These are phyloP conservation scores for Girardinichthys multiradiatus DNA, from an alignment of 2,113 vertebrate genomes.

Conservation along the genomic window DNA sequence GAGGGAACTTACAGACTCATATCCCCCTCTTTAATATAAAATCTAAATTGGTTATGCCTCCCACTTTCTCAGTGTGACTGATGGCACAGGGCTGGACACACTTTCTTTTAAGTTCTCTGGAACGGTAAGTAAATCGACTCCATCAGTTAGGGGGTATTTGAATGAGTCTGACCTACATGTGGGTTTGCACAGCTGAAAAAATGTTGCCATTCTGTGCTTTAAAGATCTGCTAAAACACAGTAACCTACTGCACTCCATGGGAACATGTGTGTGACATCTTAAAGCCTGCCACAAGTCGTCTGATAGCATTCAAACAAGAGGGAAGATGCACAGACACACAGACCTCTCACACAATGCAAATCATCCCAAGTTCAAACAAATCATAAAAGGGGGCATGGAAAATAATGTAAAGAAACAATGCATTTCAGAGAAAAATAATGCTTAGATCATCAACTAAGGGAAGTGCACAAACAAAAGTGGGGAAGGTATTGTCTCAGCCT, in stretches of 20 bases:
- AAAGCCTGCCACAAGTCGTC: conserved; percentile 59
- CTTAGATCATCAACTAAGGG: conserved; percentile 46
- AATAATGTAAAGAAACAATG: conserved; percentile 47
- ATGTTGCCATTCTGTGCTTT: conserved; percentile 25
- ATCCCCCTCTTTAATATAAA: conserved; percentile 68
- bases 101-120: conserved; percentile 60
- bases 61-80: conserved; percentile 66
- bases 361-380: conserved; percentile 66
- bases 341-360: conserved; percentile 78
- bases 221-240: conserved; percentile 22
- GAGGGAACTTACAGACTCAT: conserved; percentile 58
- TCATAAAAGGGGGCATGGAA: conserved; percentile 51
- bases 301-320: conserved; percentile 62
- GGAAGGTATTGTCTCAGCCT: conserved; percentile 69
- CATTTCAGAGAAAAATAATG: conserved; percentile 42
- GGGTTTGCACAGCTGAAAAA: conserved; percentile 19
- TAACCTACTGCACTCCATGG: conserved; percentile 10
- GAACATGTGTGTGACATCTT: conserved; percentile 20
- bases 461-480: conserved; percentile 39
- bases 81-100: conserved; percentile 64
- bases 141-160: conserved; percentile 31
- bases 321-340: conserved; percentile 77
- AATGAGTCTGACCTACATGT: conserved; percentile 69
- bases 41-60: conserved; percentile 69
- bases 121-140: conserved; percentile 55